Conservation (phyloP, 2,113 vertebrate species). For the Cyrtonyx montezumae region DNA sequence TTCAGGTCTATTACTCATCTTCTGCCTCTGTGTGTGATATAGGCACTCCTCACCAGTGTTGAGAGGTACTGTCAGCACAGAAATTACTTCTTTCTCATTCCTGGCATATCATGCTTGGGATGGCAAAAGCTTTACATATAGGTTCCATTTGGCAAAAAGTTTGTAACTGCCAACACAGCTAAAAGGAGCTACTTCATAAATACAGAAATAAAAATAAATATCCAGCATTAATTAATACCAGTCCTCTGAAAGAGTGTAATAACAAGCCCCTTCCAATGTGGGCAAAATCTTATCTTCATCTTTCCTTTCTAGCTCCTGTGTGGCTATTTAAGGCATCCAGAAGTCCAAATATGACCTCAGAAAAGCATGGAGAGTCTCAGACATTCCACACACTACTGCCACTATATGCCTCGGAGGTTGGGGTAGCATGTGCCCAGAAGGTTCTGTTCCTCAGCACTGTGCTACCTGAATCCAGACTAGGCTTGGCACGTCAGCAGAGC, state of each 20-base stretch:
- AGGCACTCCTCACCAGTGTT: background rate
- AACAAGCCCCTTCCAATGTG: background rate
- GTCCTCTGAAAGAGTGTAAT: background rate
- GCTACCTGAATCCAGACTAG: background rate
- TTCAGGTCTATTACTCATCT: background rate
- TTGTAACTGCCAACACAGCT: background rate
- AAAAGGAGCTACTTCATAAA: background rate
- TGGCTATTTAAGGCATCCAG: background rate
- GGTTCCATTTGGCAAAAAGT: background rate
- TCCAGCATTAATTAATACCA: background rate
- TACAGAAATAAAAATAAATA: background rate
- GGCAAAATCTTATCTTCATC: background rate
- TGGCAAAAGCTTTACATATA: background rate
- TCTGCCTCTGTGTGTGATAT: background rate
- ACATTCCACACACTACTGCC: rapidly evolving
- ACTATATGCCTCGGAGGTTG: rapidly evolving
- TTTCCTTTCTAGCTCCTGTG: rapidly evolving
- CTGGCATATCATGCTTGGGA: background rate
- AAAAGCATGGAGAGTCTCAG: too few species aligned
- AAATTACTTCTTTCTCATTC: slow-evolving; percentile 29
- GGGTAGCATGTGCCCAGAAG: rapidly evolving
- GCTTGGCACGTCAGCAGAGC: too few species aligned
- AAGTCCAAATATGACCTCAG: background rate
- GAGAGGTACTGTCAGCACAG: background rate
- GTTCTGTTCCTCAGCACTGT: background rate